Percentiles rank a stretch among this genome's conserved stretches.
Evolutionary conservation across 2,113 vertebrate species (phyloP).

Genomic region (Heterotilapia buettikoferi): DNA sequence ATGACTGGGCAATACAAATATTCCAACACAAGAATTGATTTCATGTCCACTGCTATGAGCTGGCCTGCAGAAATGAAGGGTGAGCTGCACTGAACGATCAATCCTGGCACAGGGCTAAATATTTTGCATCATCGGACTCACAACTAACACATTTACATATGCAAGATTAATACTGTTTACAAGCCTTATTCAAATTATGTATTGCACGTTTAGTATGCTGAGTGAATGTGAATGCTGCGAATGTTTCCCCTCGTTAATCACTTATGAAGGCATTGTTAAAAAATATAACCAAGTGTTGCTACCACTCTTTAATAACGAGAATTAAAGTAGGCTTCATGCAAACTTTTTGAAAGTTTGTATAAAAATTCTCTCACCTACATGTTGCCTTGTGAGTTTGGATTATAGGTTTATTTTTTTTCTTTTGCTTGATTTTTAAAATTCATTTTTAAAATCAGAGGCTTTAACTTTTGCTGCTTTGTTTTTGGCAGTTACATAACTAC

Average conservation of each 20-base stretch:
- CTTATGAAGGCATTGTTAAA: not conserved
- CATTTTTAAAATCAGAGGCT: not conserved
- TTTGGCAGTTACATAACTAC: not conserved
- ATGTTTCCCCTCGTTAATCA: not conserved
- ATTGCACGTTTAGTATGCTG: not conserved
- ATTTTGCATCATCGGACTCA: not conserved
- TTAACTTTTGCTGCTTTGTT: not conserved
- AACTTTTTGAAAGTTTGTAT: not conserved
- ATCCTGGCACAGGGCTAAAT: not conserved
- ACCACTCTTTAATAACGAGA: not conserved
- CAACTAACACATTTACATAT: not conserved
- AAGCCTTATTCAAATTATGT: not conserved
- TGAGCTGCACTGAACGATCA: not conserved
- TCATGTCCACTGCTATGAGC: conserved; percentile 2
- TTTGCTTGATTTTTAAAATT: not conserved
- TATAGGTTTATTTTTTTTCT: not conserved
- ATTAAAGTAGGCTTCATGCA: not conserved
- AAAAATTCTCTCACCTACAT: not conserved
- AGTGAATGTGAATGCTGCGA: not conserved
- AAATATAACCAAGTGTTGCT: not conserved
- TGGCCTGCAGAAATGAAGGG: conserved; percentile 12
- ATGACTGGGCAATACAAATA: conserved; percentile 16
- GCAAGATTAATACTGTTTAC: not conserved
- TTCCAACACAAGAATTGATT: conserved; percentile 26
- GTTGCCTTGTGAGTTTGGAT: not conserved